Conservation (phyloP, 2,113 vertebrate genomes). For the Baryphthengus martii region DNA sequence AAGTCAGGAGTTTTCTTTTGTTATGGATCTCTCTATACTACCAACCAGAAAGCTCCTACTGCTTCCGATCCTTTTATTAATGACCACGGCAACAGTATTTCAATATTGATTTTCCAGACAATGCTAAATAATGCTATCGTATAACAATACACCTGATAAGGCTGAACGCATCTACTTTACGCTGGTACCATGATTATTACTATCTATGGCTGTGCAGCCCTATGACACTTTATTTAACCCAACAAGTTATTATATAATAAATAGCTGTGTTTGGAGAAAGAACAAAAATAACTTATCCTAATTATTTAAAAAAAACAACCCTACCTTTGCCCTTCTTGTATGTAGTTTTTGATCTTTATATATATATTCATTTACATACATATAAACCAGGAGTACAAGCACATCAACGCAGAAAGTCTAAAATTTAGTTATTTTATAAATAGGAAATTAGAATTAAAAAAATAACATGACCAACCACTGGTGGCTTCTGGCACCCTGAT, state of each 20-base stretch:
- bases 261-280: not conserved
- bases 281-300: not conserved
- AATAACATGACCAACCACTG: not conserved
- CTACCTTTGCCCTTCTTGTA: not conserved
- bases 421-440: not conserved
- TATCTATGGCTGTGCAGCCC: not conserved
- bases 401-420: not conserved
- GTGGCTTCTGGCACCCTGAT: not conserved
- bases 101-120: conserved; percentile 56
- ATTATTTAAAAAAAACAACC: not conserved
- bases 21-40: not conserved
- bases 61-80: not conserved
- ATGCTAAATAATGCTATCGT: conserved; percentile 11
- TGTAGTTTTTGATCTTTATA: not conserved
- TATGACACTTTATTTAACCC: conserved; percentile 13
- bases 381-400: not conserved
- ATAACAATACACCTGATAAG: conserved; percentile 17
- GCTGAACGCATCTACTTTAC: not conserved
- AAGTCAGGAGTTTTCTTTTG: not conserved
- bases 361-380: not conserved
- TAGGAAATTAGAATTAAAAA: not conserved
- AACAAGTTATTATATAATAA: not conserved
- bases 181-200: not conserved
- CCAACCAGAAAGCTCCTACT: not conserved
- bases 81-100: not conserved